These are phyloP conservation scores for Pagetopsis macropterus DNA, from an alignment of 2,797 vertebrate genomes.

Conservation along the genomic window DNA sequence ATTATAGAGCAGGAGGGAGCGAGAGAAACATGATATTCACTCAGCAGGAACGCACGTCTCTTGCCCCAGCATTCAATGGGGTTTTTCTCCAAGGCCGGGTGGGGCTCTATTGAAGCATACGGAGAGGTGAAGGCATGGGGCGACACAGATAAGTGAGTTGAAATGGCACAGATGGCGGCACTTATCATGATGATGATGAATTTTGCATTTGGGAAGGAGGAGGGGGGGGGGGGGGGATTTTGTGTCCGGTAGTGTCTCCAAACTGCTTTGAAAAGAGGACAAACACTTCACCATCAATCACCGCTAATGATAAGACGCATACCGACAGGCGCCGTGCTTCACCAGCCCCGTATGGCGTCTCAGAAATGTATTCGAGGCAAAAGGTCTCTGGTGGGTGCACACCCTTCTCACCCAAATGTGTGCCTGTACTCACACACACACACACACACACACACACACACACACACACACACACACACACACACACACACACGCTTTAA, in stretches of 20 bases:
- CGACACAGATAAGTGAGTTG: constrained; percentile 73
- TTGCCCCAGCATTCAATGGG: constrained; percentile 56
- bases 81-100: constrained; percentile 54
- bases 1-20: constrained; percentile 71
- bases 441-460: constrained; percentile 29
- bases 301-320: constrained; percentile 67
- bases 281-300: constrained; percentile 83
- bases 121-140: constrained; percentile 64
- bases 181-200: constrained; percentile 77
- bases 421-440: not conserved
- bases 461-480: constrained; percentile 36
- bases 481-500: constrained; percentile 56
- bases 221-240: constrained; percentile 18
- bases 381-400: constrained; percentile 37
- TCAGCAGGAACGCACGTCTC: constrained; percentile 63
- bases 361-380: constrained; percentile 50
- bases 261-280: constrained; percentile 67
- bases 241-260: constrained; percentile 54
- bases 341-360: constrained; percentile 37
- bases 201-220: constrained; percentile 66
- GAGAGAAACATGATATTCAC: constrained; percentile 73
- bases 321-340: constrained; percentile 53
- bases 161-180: constrained; percentile 76
- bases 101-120: constrained; percentile 64
- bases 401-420: constrained; percentile 27